Evolutionary conservation across 1,140 invertebrate species (phyloP), one percentile per base, ranked within the genome.

Genomic region (Lepidurus couesii): DNA sequence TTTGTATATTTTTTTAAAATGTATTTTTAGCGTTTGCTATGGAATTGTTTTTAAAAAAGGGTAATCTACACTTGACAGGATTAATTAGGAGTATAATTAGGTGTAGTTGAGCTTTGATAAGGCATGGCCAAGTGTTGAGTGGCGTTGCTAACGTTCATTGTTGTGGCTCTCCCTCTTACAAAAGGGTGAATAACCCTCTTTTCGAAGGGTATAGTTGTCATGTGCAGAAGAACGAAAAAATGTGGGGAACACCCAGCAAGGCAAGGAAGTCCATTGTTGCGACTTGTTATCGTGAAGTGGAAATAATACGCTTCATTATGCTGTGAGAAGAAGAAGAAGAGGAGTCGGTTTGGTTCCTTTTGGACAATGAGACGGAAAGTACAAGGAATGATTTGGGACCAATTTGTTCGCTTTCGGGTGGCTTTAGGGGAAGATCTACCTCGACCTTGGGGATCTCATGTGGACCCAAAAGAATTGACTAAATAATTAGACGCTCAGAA

Each of bases 111-210:
- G n/a, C 53, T n/a, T 26, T 21, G 53, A 65, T 65, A 65, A 21
- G 53, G 13, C 53, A 16, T 21, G 53, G 16, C 21, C 16, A 65
- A 13, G 21, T 21, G 53, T 65, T 65, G 53, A 65, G 9, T 16
- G 53, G 53, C 53, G 53, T 65, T 7, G 53, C 53, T 65, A 65
- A 65, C 7, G 45, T 47, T 47, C 10, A 10, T 47, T 65, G 16
- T 65, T 65, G 5, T 65, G 16, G 53, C 53, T 21, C 13, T 7
- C 13, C 6, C 53, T 9, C 16, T 13, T n/a, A 65, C 6, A 65
- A 65, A 65, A 65, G 53, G 53, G 53, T 65, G 53, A 65, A 65
- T 65, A 65, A 65, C 53, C 8, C 13, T 21, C 53, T 65, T 21
- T 21, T 34, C 34, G 53, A 21, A 9, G 53, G 13, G 53, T n/a